phyloP scores from a whole-genome alignment of 2,888 invertebrate species.

The Rhagophthalmus giganteus region DNA sequence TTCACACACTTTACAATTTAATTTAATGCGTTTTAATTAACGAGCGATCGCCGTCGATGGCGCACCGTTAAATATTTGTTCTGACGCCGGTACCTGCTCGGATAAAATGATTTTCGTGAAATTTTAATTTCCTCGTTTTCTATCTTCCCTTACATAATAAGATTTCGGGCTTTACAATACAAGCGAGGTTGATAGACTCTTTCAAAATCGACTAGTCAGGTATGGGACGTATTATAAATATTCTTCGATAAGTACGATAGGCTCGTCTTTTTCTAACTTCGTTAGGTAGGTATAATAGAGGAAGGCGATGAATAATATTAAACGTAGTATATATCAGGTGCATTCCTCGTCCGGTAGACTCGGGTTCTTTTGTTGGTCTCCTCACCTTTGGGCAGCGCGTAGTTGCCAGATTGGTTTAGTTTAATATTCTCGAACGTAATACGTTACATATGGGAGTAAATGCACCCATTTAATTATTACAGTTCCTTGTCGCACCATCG shows the following conservation, averaged over 20 bases:
- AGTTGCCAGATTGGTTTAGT: constrained; percentile 24
- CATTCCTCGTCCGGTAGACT: constrained; percentile 33
- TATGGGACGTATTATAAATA: constrained; percentile 2
- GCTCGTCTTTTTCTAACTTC: constrained; percentile 6
- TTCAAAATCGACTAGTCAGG: constrained; percentile 19
- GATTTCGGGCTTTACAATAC: constrained; percentile 12
- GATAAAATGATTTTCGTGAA: too few relatives aligned
- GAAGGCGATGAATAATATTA: constrained; percentile 15
- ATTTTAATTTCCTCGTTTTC: too few relatives aligned
- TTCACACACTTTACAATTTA: too few relatives aligned
- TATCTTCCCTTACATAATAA: too few relatives aligned
- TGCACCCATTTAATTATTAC: too few relatives aligned
- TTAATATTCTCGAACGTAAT: constrained; percentile 6
- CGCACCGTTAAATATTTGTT: too few relatives aligned
- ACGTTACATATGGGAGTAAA: too few relatives aligned
- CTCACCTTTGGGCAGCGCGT: constrained; percentile 30
- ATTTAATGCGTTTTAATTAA: too few relatives aligned
- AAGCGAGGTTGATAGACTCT: constrained; percentile 20
- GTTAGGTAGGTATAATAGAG: constrained; percentile 7
- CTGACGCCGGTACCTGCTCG: too few relatives aligned
- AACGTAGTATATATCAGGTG: constrained; percentile 27
- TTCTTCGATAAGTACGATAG: constrained; percentile 5
- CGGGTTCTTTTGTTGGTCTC: constrained; percentile 35
- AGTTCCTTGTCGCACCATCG: too few relatives aligned
- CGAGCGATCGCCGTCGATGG: too few relatives aligned